Conservation (phyloP, 2,113 vertebrate species). For the Ophiodon elongatus region DNA sequence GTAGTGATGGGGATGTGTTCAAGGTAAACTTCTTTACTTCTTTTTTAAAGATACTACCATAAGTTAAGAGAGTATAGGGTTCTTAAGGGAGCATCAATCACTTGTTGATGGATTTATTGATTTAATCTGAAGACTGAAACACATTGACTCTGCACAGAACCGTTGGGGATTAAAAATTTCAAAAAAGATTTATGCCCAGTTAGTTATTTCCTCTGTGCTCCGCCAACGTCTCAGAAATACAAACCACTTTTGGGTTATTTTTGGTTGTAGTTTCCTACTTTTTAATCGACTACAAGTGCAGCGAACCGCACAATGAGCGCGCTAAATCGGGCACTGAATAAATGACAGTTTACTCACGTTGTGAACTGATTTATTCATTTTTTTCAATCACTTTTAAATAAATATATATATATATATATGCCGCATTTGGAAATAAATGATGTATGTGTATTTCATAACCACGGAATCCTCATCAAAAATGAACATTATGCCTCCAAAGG, state of each 20-base stretch:
- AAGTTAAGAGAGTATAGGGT: neutral
- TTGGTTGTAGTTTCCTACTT: neutral
- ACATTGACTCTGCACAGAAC: neutral
- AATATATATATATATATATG: neutral
- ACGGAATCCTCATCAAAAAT: accelerated
- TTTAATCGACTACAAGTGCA: neutral
- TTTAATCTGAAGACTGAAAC: neutral
- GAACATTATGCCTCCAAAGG: neutral
- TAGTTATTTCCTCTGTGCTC: neutral
- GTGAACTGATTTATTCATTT: neutral
- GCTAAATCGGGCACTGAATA: neutral
- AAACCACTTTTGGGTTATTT: neutral
- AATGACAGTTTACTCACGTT: too few relatives aligned
- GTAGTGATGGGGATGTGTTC: neutral
- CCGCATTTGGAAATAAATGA: neutral
- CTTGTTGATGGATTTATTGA: neutral
- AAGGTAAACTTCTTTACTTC: neutral
- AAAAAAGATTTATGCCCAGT: neutral
- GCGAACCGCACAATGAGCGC: neutral
- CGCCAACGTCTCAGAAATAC: neutral
- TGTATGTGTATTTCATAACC: neutral
- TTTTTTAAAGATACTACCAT: neutral
- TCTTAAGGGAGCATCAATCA: neutral
- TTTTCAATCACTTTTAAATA: neutral
- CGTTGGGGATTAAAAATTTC: neutral